A percentile compares a stretch with the other conserved stretches of the same genome.
Conservation (phyloP, 1,140 invertebrate genomes). For the Macrosteles quadrilineatus region DNA sequence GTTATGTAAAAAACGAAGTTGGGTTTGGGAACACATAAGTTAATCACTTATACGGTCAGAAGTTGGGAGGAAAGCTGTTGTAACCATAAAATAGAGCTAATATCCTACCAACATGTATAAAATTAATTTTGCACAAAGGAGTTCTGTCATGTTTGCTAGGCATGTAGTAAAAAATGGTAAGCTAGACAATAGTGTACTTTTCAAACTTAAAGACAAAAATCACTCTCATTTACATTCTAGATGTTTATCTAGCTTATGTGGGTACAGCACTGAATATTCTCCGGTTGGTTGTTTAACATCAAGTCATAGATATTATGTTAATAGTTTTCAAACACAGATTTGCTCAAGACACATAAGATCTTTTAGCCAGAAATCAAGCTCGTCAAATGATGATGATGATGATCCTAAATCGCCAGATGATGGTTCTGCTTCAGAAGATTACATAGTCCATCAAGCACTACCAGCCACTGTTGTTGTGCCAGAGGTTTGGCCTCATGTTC, state of each 20-base stretch:
- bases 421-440: conserved; percentile 3
- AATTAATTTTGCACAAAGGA: not conserved
- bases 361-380: not conserved
- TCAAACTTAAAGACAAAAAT: not conserved
- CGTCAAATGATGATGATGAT: conserved; percentile 12
- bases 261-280: too few relatives aligned
- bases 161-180: not conserved
- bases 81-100: too few relatives aligned
- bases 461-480: conserved; percentile 93
- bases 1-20: too few relatives aligned
- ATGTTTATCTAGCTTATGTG: not conserved
- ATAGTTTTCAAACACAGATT: not conserved
- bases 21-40: too few relatives aligned
- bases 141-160: not conserved
- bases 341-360: not conserved
- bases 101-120: conserved; percentile 10
- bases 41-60: too few relatives aligned
- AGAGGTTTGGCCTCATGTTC: conserved; percentile 94
- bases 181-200: not conserved
- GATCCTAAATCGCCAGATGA: not conserved
- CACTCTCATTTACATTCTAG: not conserved
- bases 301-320: too few relatives aligned
- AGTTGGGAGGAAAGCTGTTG: too few relatives aligned
- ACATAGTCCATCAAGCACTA: conserved; percentile 47
- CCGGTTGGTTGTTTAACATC: too few relatives aligned